phyloP scores from a whole-genome alignment of 2,113 vertebrate species.

The Sturnira hondurensis region DNA sequence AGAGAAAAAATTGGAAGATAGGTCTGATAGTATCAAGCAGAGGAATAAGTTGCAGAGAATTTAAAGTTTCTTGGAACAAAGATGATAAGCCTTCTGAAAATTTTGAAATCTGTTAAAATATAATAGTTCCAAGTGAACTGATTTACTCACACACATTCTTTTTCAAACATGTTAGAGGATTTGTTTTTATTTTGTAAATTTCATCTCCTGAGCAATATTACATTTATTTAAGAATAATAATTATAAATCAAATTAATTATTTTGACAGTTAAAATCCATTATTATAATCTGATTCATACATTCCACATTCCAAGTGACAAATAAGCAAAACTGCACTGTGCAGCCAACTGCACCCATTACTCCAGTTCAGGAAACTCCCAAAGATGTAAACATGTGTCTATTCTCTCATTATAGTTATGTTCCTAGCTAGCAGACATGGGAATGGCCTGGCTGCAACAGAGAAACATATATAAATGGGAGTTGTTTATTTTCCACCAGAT shows the following conservation, averaged over 20 bases:
- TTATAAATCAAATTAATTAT: not conserved
- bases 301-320: not conserved
- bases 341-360: not conserved
- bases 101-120: slow-evolving; percentile 31
- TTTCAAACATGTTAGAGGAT: not conserved
- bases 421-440: not conserved
- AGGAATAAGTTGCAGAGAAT: not conserved
- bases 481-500: not conserved
- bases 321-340: not conserved
- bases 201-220: not conserved
- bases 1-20: not conserved
- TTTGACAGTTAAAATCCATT: not conserved
- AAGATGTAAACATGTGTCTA: not conserved
- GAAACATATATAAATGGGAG: not conserved
- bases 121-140: slow-evolving; percentile 14
- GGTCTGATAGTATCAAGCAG: not conserved
- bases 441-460: not conserved
- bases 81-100: not conserved
- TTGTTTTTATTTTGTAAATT: not conserved
- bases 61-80: not conserved
- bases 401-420: not conserved
- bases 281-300: not conserved
- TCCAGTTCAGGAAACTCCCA: not conserved
- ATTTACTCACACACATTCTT: not conserved
- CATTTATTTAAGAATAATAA: not conserved